Evolutionary conservation across 23 tunicate species (phyloP), one percentile per base, ranked within the genome.

Genomic region (Ciona savignyi): DNA sequence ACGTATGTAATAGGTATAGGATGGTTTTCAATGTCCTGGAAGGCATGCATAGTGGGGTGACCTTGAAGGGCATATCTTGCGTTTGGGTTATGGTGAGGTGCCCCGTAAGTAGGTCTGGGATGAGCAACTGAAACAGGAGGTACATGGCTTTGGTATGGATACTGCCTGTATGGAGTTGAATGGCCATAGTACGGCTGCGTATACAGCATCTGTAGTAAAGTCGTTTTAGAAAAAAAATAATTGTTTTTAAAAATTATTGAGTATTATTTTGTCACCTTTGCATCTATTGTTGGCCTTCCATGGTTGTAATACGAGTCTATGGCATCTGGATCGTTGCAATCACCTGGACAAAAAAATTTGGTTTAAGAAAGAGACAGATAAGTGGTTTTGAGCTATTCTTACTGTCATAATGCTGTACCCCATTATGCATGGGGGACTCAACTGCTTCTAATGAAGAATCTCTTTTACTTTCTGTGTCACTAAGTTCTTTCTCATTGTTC

Each of bases 391-490:
- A 42, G 9, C 9, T 42, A 42, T 6, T 6, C 56, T 6, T 42
- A 42, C 56, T 15, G 56, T 42, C 56, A 15, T 42, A 42, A 42
- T 42, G 56, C 15, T 42, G 9, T 42, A 15, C 15, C 15, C 56
- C 56, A 42, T 42, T 42, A 9, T 6, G 56, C 9, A 42, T 9
- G 9, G 56, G 15, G 15, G 56, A 6, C 15, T 42, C 56, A 9
- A 42, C 56, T 42, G 11, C 11, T 6, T 42, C 56, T 6, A n/a
- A 64, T 33, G 76, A 42, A 26, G 75, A 80, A 42, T 49, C 87
- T 25, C 75, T 69, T 68, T 61, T 68, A 56, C 87, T 82, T 75
- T 82, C 87, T n/a, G 87, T 82, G 32, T 82, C 87, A 74, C 87
- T 82, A 1, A 48, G 75, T 51, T 82, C 87, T 28, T 26, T 60